These are phyloP conservation scores for Channa maculata DNA, from an alignment of 2,113 vertebrate genomes.

Conservation along the genomic window DNA sequence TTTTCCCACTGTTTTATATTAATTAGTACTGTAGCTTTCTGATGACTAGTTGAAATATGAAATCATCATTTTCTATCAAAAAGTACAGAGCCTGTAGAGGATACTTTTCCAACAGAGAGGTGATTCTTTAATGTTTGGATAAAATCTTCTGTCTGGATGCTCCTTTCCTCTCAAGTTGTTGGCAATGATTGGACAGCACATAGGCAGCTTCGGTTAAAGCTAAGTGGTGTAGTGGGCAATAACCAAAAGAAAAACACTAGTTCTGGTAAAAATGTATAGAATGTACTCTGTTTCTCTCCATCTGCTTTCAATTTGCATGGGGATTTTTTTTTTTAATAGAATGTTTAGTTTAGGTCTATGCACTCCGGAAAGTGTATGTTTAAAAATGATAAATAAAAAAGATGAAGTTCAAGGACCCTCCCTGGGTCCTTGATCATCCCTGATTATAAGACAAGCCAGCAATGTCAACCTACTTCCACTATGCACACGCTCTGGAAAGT, in stretches of 20 bases:
- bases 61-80: conserved; percentile 21
- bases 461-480: conserved; percentile 74
- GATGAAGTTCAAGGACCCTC: conserved; percentile 3
- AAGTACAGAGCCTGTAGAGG: conserved; percentile 45
- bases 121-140: neutral
- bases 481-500: conserved; percentile 53
- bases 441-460: conserved; percentile 65
- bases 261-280: neutral
- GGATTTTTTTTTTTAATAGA: neutral
- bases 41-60: conserved; percentile 6
- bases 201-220: too few relatives aligned
- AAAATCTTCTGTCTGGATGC: too few relatives aligned
- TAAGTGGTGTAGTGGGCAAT: neutral
- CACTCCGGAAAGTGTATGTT: neutral
- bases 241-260: neutral
- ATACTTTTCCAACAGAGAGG: neutral
- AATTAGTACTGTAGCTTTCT: conserved; percentile 42
- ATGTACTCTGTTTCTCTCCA: neutral
- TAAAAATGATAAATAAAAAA: neutral
- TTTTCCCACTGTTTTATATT: conserved; percentile 29
- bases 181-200: too few relatives aligned
- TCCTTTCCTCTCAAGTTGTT: too few relatives aligned
- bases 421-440: conserved; percentile 13
- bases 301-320: neutral
- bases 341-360: neutral